Base-by-base conservation (phyloP, 2,888 invertebrate genomes). In the Troglohyphantes excavatus region DNA sequence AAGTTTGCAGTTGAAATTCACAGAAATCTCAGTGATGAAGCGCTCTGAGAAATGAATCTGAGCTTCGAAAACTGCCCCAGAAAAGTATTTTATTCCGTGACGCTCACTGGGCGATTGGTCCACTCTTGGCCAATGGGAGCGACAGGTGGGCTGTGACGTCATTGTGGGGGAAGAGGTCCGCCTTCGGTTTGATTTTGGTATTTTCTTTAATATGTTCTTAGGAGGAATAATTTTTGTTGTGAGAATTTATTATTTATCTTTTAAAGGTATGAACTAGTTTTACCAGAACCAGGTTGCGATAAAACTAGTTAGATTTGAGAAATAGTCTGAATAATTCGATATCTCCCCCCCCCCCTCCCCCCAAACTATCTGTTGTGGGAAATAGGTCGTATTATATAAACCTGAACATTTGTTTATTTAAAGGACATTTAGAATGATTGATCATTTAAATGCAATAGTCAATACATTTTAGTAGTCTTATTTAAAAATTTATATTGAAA, bases 71-170 rank as follows among this genome's bases (percentile, higher is more conserved):
- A 82, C 82, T 82, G 82, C 61, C 72, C 82, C 72, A 72, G 61
- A 82, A 82, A 82, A 82, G 82, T 82, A 82, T 82, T 82, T 82
- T 82, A 82, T 82, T 70, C 72, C 61, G 26, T 13, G 33, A 21
- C 70, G 33, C 46, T 61, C 17, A 70, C 59, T 33, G 2, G 59
- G 26, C 6, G 70, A 82, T 82, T 82, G 82, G 82, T 13, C 39
- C 33, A 23, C n/a, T 3, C 26, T 17, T 59, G 39, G 2, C 82
- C 82, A 82, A 82, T 82, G 11, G 43, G 59, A 23, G n/a, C 6
- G 21, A 9, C 11, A 21, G 5, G 21, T 19, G 53, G 13, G 7
- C 23, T 9, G 26, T 70, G 82, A 82, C 82, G 82, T 82, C 33
- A 72, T 59, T 82, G 82, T 72, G 82, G 82, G 82, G 82, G 82